Conservation (phyloP, 2,888 invertebrate species). For the Zele albiditarsus region DNA sequence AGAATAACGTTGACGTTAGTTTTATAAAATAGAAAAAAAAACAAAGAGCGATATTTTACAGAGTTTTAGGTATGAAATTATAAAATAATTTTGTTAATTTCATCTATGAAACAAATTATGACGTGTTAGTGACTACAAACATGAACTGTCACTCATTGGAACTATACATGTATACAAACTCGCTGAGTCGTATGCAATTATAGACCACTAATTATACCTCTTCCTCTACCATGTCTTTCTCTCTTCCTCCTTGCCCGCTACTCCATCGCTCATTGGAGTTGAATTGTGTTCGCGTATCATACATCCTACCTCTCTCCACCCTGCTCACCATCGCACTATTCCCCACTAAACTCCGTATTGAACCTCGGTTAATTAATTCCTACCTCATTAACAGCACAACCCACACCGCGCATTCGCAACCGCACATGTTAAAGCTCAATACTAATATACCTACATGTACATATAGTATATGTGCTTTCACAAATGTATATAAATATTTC, state of each 20-base stretch:
- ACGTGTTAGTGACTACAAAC: neutral
- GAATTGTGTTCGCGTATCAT: neutral
- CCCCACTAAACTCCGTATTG: slow-evolving; percentile 44
- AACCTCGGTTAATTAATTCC: slow-evolving; percentile 69
- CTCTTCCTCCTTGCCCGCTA: slow-evolving; percentile 37
- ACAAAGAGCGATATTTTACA: no score
- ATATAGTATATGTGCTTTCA: no score
- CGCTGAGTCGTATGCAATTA: slow-evolving; percentile 62
- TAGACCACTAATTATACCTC: slow-evolving; percentile 61
- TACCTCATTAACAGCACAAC: slow-evolving; percentile 67
- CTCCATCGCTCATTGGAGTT: slow-evolving; percentile 18
- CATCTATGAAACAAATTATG: neutral
- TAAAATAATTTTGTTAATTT: neutral
- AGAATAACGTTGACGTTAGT: no score
- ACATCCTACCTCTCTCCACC: slow-evolving; percentile 38
- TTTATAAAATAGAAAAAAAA: no score
- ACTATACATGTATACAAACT: slow-evolving; percentile 47
- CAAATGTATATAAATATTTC: no score
- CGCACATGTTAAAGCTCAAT: neutral
- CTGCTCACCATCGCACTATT: slow-evolving; percentile 22
- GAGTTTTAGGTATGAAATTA: neutral
- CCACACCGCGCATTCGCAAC: slow-evolving; percentile 52
- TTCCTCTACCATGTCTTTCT: slow-evolving; percentile 26
- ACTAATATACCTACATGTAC: no score
- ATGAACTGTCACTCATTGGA: slow-evolving; percentile 20